Evolutionary conservation across 2,888 invertebrate species (phyloP).

Genomic region (Branchellion lobata): DNA sequence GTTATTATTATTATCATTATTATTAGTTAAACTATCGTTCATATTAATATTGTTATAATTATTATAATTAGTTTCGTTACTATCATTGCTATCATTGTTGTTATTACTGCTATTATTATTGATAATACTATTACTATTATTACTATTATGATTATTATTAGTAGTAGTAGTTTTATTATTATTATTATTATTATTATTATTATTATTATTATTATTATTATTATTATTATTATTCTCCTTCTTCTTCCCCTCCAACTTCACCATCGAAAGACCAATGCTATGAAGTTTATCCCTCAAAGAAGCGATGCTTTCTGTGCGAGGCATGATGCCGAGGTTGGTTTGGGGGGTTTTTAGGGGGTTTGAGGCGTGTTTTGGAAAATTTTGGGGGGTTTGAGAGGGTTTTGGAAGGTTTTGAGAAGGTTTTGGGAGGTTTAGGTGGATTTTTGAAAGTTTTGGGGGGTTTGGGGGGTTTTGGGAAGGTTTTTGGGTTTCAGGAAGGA

Average conservation of each 20-base stretch:
- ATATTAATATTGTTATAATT: neutral
- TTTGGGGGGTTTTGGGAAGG: neutral
- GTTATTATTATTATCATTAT: no score
- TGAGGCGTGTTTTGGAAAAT: no score
- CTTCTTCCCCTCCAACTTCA: slow-evolving; percentile 4
- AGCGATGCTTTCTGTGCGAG: slow-evolving; percentile 44
- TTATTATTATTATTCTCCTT: slow-evolving; percentile 8
- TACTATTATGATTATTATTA: neutral
- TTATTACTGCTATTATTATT: no score
- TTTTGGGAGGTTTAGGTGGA: no score
- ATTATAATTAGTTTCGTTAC: neutral
- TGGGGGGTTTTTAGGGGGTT: no score
- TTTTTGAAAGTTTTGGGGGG: no score
- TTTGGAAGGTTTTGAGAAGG: no score
- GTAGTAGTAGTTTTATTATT: neutral
- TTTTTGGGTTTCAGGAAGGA: neutral
- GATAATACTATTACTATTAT: neutral
- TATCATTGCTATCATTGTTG: neutral
- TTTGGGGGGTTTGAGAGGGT: no score
- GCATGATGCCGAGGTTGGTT: slow-evolving; percentile 32
- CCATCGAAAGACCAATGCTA: slow-evolving; percentile 31
- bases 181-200: neutral
- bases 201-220: neutral
- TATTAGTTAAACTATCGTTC: neutral
- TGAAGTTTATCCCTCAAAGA: slow-evolving; percentile 42